phyloP scores from a whole-genome alignment of 2,113 vertebrate genomes.

The Triplophysa rosa region DNA sequence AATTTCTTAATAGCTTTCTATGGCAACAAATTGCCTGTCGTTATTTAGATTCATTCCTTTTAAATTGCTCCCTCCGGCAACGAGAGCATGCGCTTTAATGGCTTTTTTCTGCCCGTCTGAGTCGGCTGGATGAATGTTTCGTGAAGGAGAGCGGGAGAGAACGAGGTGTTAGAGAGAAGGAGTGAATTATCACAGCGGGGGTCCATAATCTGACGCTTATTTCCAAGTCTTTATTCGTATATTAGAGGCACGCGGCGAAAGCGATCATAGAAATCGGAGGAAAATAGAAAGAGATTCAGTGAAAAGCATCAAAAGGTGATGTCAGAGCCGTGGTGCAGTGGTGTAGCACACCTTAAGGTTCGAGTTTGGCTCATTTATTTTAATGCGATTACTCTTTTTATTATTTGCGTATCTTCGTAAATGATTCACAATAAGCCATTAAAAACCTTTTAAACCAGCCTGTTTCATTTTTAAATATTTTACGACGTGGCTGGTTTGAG shows the following conservation, averaged over 20 bases:
- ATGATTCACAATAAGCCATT: no score
- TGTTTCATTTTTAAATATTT: no score
- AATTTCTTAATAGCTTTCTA: conserved; percentile 46
- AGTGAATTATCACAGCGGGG: conserved; percentile 29
- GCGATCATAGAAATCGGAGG: not conserved
- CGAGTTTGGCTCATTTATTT: no score
- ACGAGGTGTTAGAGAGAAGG: not conserved
- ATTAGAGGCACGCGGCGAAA: not conserved
- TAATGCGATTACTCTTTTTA: no score
- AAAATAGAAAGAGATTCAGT: not conserved
- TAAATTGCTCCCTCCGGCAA: conserved; percentile 19
- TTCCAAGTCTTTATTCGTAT: conserved; percentile 2
- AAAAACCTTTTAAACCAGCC: no score
- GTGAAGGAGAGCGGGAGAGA: conserved; percentile 20
- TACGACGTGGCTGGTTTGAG: no score
- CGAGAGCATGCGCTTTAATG: conserved; percentile 7
- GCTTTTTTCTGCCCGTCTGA: conserved; percentile 20
- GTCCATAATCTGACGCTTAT: conserved; percentile 9
- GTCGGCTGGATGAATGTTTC: conserved; percentile 28
- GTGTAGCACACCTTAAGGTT: no score
- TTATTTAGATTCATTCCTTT: conserved; percentile 25
- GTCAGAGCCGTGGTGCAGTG: no score
- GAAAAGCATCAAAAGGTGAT: not conserved
- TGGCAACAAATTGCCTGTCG: conserved; percentile 19
- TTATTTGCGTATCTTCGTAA: no score